Percentiles rank a stretch among this genome's conserved stretches.
Conservation (phyloP, 2,888 invertebrate species). For the Drosophila gaucha region DNA sequence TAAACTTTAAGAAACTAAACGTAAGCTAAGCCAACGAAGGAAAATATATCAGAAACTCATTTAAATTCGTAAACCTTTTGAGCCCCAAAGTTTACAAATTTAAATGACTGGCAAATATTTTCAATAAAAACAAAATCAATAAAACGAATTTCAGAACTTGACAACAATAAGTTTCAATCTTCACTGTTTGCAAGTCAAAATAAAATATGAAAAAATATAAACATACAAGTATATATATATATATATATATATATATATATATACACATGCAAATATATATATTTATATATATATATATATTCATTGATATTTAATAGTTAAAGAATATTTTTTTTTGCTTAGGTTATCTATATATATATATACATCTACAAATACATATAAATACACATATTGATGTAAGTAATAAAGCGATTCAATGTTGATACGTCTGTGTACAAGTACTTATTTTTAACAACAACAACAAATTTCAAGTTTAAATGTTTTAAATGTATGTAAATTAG, state of each 20-base stretch:
- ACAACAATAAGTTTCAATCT: conserved; percentile 30
- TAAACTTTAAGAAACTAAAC: conserved; percentile 37
- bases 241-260: not conserved
- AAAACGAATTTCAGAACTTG: conserved; percentile 44
- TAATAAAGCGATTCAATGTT: conserved; percentile 54
- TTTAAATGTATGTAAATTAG: conserved; percentile 45
- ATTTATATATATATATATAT: conserved; percentile 7
- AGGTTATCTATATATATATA: not conserved
- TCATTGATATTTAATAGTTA: conserved; percentile 38
- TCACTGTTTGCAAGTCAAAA: conserved; percentile 18
- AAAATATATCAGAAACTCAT: conserved; percentile 60
- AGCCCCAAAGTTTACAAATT: conserved; percentile 84
- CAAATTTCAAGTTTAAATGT: conserved; percentile 47
- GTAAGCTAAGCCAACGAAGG: conserved; percentile 10
- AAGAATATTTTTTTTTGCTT: conserved; percentile 28
- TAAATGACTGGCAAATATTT: conserved; percentile 72
- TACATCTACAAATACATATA: not conserved
- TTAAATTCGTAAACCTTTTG: conserved; percentile 83
- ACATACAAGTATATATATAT: not conserved
- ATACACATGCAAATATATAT: not conserved
- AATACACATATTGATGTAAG: not conserved
- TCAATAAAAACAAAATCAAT: conserved; percentile 26
- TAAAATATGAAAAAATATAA: not conserved
- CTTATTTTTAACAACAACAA: conserved; percentile 33
- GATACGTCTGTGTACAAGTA: conserved; percentile 63